Evolutionary conservation across 2,113 vertebrate species (phyloP).

Genomic region (Anhinga rufa): DNA sequence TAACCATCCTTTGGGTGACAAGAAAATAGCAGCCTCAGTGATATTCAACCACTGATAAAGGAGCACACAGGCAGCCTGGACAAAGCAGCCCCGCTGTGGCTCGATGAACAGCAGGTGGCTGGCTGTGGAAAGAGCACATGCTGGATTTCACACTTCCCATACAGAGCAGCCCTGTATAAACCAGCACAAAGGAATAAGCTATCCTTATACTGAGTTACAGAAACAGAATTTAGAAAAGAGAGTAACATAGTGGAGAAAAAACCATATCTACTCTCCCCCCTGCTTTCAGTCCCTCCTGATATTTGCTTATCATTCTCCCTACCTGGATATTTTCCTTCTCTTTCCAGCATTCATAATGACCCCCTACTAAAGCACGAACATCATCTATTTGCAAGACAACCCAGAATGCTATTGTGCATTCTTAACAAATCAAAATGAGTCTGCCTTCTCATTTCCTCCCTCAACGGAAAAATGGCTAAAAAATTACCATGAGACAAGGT

Average conservation of each 20-base stretch:
- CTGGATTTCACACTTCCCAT: neutral
- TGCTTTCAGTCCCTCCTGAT: neutral
- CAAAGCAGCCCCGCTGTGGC: neutral
- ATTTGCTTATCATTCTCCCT: neutral
- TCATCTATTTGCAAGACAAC: neutral
- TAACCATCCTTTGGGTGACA: neutral
- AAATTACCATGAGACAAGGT: neutral
- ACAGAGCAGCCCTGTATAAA: neutral
- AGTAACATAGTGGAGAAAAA: neutral
- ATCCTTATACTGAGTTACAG: neutral
- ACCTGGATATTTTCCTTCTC: neutral
- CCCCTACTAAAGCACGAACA: neutral
- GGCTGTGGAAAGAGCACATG: neutral
- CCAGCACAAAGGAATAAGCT: neutral
- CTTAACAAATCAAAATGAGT: neutral
- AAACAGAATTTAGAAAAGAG: neutral
- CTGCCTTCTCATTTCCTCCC: neutral
- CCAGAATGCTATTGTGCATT: neutral
- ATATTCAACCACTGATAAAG: neutral
- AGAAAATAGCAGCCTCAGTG: neutral
- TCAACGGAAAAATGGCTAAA: neutral
- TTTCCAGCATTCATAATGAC: neutral
- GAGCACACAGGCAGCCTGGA: neutral
- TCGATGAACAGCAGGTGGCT: neutral
- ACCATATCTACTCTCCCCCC: neutral